Base-by-base conservation (phyloP, 2,888 invertebrate species). In the Lamellibrachia columna region DNA sequence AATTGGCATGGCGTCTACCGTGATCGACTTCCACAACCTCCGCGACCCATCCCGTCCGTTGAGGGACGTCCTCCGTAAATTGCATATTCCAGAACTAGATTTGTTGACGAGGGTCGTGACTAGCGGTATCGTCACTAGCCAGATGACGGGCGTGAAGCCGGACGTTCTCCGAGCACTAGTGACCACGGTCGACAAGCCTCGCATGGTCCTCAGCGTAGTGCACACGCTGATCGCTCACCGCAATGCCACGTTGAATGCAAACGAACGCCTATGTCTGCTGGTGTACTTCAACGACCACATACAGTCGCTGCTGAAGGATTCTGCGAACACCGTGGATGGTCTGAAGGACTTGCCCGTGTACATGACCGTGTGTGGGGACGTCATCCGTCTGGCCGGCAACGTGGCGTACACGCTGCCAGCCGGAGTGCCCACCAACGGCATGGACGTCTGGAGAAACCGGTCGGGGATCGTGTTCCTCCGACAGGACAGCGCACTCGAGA, bases 381-480 rank as follows among this genome's bases (percentile, higher is more conserved):
- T 93, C 8, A 94, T 94, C 60, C 53, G 40, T 11, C 92, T 94
- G 11, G 92, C 93, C 15, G 91, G 91, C 90, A 93, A 93, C 90
- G n/a, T 93, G 2, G 94, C 94, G 90, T 94, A 94, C 90, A 94
- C 93, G 9, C 92, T 94, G 15, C 94, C 94, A 7, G 92, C 93
- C 22, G 90, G 93, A 53, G 94, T 94, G 55, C 94, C 94, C 4
- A 94, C 93, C 22, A 92, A 93, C 52, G 94, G 94, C 52, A 94
- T 94, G 40, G 93, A 94, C 90, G 90, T 93, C 11, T 94, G 94
- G 94, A 94, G 94, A 92, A 94, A 93, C 55, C 91, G 93, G 58
- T 92, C 93, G 3, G 94, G 93, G 11, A 94, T 92, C 28, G 94
- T 94, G 15, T 94, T 94, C 92, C 92, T 94, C 52, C 93, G 93